Conservation (phyloP, 2,797 vertebrate species). For the Crypturellus tataupa region DNA sequence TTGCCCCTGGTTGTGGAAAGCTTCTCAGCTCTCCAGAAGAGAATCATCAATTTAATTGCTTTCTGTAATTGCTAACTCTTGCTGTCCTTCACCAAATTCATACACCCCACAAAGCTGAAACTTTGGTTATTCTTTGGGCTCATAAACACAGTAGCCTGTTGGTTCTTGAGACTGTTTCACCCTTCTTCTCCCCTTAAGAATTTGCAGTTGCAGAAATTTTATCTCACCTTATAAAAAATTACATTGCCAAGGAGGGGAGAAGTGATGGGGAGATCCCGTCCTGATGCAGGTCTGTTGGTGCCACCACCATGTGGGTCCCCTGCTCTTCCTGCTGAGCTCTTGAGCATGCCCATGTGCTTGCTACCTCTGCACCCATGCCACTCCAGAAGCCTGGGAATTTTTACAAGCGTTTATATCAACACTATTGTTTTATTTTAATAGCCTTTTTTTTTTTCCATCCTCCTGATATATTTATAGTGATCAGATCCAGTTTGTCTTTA, state of each 20-base stretch:
- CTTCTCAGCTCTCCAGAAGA: neutral
- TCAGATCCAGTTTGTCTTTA: neutral
- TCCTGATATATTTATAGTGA: neutral
- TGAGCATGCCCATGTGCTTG: too few species aligned
- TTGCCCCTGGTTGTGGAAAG: neutral
- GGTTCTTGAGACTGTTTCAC: neutral
- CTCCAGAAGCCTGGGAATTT: neutral
- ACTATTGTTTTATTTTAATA: neutral
- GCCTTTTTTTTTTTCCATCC: neutral
- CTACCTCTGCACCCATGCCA: neutral
- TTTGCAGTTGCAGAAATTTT: neutral
- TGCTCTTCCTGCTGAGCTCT: neutral
- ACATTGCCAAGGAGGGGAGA: neutral
- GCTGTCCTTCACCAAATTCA: neutral
- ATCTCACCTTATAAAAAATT: neutral
- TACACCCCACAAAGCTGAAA: neutral
- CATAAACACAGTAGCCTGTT: accelerated
- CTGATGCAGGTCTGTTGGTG: neutral
- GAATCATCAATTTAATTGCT: neutral
- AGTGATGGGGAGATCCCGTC: neutral
- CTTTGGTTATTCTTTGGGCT: neutral
- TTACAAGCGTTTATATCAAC: neutral
- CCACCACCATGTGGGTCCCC: neutral
- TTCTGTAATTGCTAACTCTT: neutral
- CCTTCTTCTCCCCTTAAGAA: neutral